These are phyloP conservation scores for Rotaria magnacalcarata DNA, from an alignment of 2,888 invertebrate genomes.

Conservation along the genomic window DNA sequence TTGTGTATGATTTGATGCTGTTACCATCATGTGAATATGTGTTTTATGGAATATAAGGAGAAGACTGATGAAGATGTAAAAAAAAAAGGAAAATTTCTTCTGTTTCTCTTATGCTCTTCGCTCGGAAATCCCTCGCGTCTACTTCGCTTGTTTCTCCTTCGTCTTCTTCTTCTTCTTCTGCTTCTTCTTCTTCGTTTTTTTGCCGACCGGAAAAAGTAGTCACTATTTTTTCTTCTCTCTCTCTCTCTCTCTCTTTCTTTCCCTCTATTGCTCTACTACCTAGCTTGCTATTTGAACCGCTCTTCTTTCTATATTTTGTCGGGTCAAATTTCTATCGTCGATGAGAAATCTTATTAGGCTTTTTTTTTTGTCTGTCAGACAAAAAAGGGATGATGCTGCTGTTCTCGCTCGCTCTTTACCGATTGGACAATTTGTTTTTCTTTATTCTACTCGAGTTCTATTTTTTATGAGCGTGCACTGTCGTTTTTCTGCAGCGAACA, in stretches of 20 bases:
- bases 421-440: constrained; percentile 12
- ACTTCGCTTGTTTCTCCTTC: not conserved
- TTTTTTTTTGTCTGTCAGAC: not conserved
- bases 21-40: not conserved
- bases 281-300: not conserved
- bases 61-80: constrained; percentile 1
- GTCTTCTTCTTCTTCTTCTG: not conserved
- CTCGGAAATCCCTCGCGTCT: not conserved
- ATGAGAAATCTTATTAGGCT: constrained; percentile 12
- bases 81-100: constrained; percentile 5
- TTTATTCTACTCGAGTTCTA: not conserved
- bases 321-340: not conserved
- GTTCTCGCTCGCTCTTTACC: not conserved
- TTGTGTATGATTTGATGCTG: not conserved
- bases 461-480: not conserved
- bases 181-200: constrained; percentile 1
- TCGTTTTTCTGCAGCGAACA: not conserved
- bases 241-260: not conserved
- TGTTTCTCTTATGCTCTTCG: not conserved
- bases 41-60: not conserved
- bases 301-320: not conserved
- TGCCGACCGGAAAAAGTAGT: constrained; percentile 13
- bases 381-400: not conserved
- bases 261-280: not conserved
- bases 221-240: not conserved